These are phyloP conservation scores for Brachylomia viminalis DNA, from an alignment of 2,888 invertebrate genomes.

Conservation along the genomic window DNA sequence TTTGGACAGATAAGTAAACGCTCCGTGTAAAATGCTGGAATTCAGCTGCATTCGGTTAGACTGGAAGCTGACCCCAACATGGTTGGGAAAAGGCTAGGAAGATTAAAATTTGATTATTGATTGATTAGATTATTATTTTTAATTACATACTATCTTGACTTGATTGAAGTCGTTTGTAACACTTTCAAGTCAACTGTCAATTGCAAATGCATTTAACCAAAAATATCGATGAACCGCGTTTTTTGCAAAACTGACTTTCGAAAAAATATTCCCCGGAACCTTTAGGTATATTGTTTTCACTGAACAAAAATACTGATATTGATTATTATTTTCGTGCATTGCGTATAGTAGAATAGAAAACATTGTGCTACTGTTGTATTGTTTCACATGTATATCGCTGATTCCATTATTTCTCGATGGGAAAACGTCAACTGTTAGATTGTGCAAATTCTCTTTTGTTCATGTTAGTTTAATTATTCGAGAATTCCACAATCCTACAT, in stretches of 20 bases:
- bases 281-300: background rate
- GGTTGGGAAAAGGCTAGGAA: background rate
- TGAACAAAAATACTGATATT: background rate
- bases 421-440: constrained; percentile 38
- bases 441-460: background rate
- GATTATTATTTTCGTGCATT: background rate
- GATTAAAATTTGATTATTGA: background rate
- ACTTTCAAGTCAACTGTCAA: background rate
- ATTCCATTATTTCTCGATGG: constrained; percentile 45
- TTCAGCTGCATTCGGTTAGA: background rate
- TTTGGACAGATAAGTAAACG: background rate
- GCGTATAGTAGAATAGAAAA: background rate
- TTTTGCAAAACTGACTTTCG: background rate
- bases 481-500: background rate
- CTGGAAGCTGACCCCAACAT: background rate
- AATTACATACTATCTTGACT: no score
- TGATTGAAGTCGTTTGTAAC: background rate
- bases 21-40: background rate
- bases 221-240: background rate
- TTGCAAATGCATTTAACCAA: background rate
- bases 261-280: background rate
- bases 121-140: no score
- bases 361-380: background rate
- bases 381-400: constrained; percentile 6
- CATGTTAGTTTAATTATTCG: constrained; percentile 1